Conservation (phyloP, 2,888 invertebrate genomes). For the Rhimphoctona megacephalus region DNA sequence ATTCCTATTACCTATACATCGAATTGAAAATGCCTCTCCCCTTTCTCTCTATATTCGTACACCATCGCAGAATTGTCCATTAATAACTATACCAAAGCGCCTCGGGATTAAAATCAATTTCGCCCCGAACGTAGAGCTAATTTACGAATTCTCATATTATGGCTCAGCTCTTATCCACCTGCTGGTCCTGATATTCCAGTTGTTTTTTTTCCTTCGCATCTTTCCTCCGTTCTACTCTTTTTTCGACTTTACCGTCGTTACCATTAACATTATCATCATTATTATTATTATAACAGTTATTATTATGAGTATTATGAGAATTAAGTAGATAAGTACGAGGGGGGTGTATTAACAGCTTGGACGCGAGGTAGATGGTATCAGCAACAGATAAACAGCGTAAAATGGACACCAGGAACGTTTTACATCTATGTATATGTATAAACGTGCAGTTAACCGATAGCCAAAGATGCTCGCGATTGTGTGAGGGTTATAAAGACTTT, state of each 20-base stretch:
- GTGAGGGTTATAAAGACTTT: slow-evolving; percentile 44
- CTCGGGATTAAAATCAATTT: slow-evolving; percentile 78
- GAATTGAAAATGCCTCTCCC: slow-evolving; percentile 48
- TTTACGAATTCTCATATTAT: slow-evolving; percentile 74
- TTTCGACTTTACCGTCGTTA: slow-evolving; percentile 34
- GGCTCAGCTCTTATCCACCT: slow-evolving; percentile 55
- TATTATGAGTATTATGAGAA: slow-evolving; percentile 45
- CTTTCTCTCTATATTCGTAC: slow-evolving; percentile 12
- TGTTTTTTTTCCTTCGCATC: slow-evolving; percentile 31
- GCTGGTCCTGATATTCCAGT: slow-evolving; percentile 37
- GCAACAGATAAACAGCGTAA: slow-evolving; percentile 44
- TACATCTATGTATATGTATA: slow-evolving; percentile 11
- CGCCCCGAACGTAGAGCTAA: slow-evolving; percentile 64
- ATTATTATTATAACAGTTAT: slow-evolving; percentile 53
- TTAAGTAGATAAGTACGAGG: slow-evolving; percentile 57
- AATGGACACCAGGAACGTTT: slow-evolving; percentile 60
- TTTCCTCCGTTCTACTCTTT: slow-evolving; percentile 35
- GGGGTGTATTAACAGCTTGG: slow-evolving; percentile 60
- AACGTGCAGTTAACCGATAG: slow-evolving; percentile 54
- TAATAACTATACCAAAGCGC: slow-evolving; percentile 73
- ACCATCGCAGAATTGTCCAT: slow-evolving; percentile 71
- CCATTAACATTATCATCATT: slow-evolving; percentile 45
- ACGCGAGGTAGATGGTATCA: slow-evolving; percentile 62
- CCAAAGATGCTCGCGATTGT: slow-evolving; percentile 61
- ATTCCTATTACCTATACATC: slow-evolving; percentile 31